Evolutionary conservation across 2,797 vertebrate genomes (phyloP).

Genomic region (Notolabrus celidotus): DNA sequence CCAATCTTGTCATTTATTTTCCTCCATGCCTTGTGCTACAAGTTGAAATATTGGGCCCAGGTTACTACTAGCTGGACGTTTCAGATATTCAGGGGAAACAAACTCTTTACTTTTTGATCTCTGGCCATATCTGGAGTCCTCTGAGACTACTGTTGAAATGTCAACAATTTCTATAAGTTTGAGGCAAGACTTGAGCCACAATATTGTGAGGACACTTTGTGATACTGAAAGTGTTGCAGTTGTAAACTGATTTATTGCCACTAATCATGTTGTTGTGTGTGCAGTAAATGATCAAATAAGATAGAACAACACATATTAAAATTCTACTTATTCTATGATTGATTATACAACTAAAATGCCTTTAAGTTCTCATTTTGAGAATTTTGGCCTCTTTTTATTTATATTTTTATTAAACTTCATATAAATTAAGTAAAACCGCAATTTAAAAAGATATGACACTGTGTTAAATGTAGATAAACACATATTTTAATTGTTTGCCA

Average conservation of each 20-base stretch:
- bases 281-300: slow-evolving; percentile 18
- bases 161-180: slow-evolving; percentile 4
- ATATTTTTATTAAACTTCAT: slow-evolving; percentile 16
- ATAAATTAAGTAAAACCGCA: background rate
- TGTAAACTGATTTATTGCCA: slow-evolving; percentile 56
- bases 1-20: background rate
- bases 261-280: slow-evolving; percentile 44
- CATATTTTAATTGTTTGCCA: too few relatives aligned
- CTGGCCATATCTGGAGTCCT: slow-evolving; percentile 7
- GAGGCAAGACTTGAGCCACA: slow-evolving; percentile 31
- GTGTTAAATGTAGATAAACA: too few relatives aligned
- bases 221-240: slow-evolving; percentile 39
- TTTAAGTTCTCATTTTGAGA: slow-evolving; percentile 3
- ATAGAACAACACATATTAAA: slow-evolving; percentile 10
- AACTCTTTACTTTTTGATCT: slow-evolving; percentile 26
- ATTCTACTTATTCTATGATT: slow-evolving; percentile 13
- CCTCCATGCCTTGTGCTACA: slow-evolving; percentile 17
- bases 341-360: background rate
- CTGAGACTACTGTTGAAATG: slow-evolving; percentile 15
- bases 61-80: background rate
- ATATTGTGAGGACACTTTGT: slow-evolving; percentile 19
- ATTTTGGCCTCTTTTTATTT: slow-evolving; percentile 32
- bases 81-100: slow-evolving; percentile 9
- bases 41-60: background rate
- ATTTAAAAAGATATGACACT: too few relatives aligned